Evolutionary conservation across 2,113 vertebrate genomes (phyloP).

Genomic region (Clarias macrocephalus): DNA sequence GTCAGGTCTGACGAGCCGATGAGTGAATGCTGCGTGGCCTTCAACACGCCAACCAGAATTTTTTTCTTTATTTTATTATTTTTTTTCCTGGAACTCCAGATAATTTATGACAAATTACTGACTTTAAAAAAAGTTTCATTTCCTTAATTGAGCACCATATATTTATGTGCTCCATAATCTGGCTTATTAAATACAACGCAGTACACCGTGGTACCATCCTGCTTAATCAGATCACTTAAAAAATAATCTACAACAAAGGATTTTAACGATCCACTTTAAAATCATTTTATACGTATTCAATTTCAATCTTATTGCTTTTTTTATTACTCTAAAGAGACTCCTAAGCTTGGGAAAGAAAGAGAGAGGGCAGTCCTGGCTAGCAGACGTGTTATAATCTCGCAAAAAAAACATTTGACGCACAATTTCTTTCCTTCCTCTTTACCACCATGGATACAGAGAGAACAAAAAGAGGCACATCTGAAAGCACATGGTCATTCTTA

Average conservation of each 20-base stretch:
- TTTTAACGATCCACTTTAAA: neutral
- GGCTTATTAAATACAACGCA: neutral
- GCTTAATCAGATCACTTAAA: no score
- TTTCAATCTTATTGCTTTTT: neutral
- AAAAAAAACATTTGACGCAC: constrained; percentile 51
- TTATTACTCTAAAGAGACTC: constrained; percentile 1
- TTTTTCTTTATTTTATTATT: neutral
- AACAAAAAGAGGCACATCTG: constrained; percentile 2
- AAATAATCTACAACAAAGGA: neutral
- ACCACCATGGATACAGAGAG: constrained; percentile 33
- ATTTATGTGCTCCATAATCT: neutral
- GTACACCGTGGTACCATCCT: neutral
- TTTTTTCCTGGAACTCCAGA: neutral
- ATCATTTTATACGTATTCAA: neutral
- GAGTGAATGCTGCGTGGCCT: constrained; percentile 7
- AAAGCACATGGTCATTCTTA: constrained; percentile 14
- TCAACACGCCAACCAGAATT: neutral
- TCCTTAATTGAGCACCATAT: neutral
- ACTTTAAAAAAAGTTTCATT: neutral
- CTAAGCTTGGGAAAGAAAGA: neutral
- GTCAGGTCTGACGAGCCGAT: constrained; percentile 15
- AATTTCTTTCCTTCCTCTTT: constrained; percentile 53
- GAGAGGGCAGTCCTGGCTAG: neutral
- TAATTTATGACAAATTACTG: neutral
- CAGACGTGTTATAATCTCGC: constrained; percentile 34